Conservation (phyloP, 2,113 vertebrate genomes). For the Ancistrus triradiatus region DNA sequence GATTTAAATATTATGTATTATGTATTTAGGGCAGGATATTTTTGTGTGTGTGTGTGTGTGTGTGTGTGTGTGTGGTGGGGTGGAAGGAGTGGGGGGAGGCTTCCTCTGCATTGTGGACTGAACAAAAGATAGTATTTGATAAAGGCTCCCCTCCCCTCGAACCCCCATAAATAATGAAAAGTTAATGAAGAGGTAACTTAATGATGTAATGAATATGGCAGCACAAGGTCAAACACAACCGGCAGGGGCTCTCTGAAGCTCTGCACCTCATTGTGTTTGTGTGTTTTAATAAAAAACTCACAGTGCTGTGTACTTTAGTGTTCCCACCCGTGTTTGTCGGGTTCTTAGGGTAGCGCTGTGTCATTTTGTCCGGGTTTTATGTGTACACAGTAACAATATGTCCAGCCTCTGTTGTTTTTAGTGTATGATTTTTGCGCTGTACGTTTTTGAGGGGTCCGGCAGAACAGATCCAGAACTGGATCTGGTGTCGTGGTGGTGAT, state of each 20-base stretch:
- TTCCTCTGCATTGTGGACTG: constrained; percentile 38
- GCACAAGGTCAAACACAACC: constrained; percentile 71
- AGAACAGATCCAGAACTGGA: constrained; percentile 52
- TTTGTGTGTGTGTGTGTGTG: too few relatives aligned
- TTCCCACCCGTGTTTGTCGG: too few relatives aligned
- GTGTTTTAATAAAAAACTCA: constrained; percentile 22
- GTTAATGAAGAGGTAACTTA: constrained; percentile 82
- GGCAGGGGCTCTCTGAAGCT: constrained; percentile 54
- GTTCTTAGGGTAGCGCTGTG: too few relatives aligned
- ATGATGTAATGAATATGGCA: constrained; percentile 80
- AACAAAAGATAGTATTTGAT: constrained; percentile 62
- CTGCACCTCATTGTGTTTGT: constrained; percentile 19
- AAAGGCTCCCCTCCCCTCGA: constrained; percentile 51
- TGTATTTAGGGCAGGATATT: too few relatives aligned
- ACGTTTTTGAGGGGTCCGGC: constrained; percentile 27
- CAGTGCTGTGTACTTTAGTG: constrained; percentile 8
- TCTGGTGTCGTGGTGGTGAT: constrained; percentile 61
- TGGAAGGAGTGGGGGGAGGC: too few relatives aligned
- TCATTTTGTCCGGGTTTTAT: too few relatives aligned
- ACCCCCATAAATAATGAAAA: constrained; percentile 79
- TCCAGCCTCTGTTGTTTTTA: constrained; percentile 24
- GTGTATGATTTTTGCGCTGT: constrained; percentile 31
- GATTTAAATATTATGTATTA: too few relatives aligned
- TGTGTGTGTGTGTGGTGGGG: too few relatives aligned
- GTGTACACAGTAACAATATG: too few relatives aligned